phyloP scores from a whole-genome alignment of 2,888 invertebrate species.

The Vesta saturnalis region DNA sequence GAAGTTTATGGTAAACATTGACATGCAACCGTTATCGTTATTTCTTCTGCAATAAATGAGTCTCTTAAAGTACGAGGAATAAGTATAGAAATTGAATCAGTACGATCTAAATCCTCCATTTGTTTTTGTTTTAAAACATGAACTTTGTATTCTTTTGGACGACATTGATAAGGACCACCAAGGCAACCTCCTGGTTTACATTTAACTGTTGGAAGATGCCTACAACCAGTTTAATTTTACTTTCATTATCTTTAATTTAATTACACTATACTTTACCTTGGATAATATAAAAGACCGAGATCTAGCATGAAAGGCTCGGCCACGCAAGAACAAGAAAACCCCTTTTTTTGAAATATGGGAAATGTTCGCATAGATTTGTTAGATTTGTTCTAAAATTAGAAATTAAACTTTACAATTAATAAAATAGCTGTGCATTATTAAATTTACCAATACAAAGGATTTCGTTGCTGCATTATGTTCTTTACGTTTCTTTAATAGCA shows the following conservation, averaged over 20 bases:
- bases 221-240: slow-evolving; percentile 21
- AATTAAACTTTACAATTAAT: not conserved
- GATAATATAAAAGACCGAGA: slow-evolving; percentile 26
- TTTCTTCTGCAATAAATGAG: slow-evolving; percentile 54
- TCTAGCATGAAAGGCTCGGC: slow-evolving; percentile 4
- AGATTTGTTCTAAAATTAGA: slow-evolving; percentile 2
- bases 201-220: slow-evolving; percentile 53
- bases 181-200: slow-evolving; percentile 54
- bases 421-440: slow-evolving; percentile 7
- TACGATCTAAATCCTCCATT: slow-evolving; percentile 33
- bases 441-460: slow-evolving; percentile 10
- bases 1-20: slow-evolving; percentile 48
- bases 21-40: slow-evolving; percentile 59
- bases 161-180: slow-evolving; percentile 50
- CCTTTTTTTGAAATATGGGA: slow-evolving; percentile 8
- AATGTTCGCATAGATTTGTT: not conserved
- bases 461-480: not conserved
- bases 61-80: slow-evolving; percentile 54
- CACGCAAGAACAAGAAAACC: slow-evolving; percentile 22
- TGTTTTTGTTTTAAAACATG: slow-evolving; percentile 52
- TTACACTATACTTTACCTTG: slow-evolving; percentile 22
- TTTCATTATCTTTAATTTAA: not conserved
- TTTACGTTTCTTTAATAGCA: slow-evolving; percentile 10
- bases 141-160: slow-evolving; percentile 54
- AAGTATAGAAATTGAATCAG: slow-evolving; percentile 36